Base-by-base conservation (phyloP, 1,140 invertebrate species). In the Drosophila nebulosa region DNA sequence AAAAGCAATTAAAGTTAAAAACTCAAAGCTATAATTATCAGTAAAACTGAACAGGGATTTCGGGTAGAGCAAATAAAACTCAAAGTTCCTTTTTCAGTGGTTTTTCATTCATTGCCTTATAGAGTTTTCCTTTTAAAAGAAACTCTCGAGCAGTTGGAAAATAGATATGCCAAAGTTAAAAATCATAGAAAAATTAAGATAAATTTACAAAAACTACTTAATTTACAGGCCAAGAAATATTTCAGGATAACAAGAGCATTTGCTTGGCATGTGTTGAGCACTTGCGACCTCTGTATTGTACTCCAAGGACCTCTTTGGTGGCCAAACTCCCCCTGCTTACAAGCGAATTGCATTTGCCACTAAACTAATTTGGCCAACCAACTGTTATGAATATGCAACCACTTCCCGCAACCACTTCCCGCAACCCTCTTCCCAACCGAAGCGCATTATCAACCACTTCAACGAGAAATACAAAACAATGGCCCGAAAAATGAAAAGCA, bases 321-420 rank as follows among this genome's bases (percentile, higher is more conserved):
- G 74, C 12, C 32, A 32, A 32, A 36, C n/a, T 58, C 18, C 18
- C 18, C 16, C 32, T 30, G 14, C 46, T 30, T 30, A 30, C 27
- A 10, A 66, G 51, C 22, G 51, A 73, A 78, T 75, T 75, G 72
- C 73, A 73, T 51, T 68, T 30, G 26, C 55, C 39, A 9, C 61
- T 69, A 51, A 80, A 66, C 78, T 72, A 76, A 80, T 80, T 80
- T 76, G 69, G 36, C 27, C 58, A 69, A 50, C 64, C 78, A 77
- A 80, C 78, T 80, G 78, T 66, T 75, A 64, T 51, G 51, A 80
- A 80, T 81, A 76, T 72, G 66, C 68, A 80, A 57, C 24, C 64
- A 36, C 0, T 55, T 60, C 50, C 18, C 27, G 32, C n/a, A 14
- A 46, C 5, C 51, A 51, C 46, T 14, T 57, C 55, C 26, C 30